Base-by-base conservation (phyloP, 1,140 invertebrate genomes). In the Prorops nasuta region DNA sequence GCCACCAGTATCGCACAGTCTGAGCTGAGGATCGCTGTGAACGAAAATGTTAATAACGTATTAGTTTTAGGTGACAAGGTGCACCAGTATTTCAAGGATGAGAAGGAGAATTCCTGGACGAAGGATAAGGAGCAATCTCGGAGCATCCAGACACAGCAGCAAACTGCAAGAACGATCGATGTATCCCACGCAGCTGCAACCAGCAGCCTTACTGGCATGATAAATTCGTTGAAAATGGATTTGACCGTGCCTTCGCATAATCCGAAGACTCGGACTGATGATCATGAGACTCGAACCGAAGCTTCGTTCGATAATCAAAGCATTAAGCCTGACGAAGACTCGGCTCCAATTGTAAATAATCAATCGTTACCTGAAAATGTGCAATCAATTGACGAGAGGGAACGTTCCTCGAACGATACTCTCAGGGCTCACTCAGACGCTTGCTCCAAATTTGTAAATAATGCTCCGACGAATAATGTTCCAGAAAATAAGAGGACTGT, bases 1-100 rank as follows among this genome's bases (percentile, higher is more conserved):
- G 39, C 49, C 0, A 15, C 60, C 2, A 46, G 43, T 21, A 20
- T 35, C 1, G 54, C 50, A n/a, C 55, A 54, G 14, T 12, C 50
- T 8, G 56, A 63, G 2, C 31, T 20, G 9, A 60, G 42, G 22
- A 62, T 52, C 48, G 35, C 62, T 0, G 8, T 67, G 2, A 62
- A 67, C 17, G 60, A 51, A 16, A 51, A 54, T 19, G 50, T 63
- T 3, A 67, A 48, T 24, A 60, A 50, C 10, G 43, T 65, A 47
- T 56, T 68, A 48, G 51, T 58, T 4, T 34, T 67, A 3, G 66
- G 64, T 24, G 64, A 66, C 37, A 70, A 53, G 32, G 49, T 70
- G 38, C 66, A 70, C 24, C 63, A 66, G 35, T 70, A 67, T 38
- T 36, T 70, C 40, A 50, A 60, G 1, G 66, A 69, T 1, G 38